Evolutionary conservation across 2,113 vertebrate species (phyloP).

Genomic region (Athene noctua): DNA sequence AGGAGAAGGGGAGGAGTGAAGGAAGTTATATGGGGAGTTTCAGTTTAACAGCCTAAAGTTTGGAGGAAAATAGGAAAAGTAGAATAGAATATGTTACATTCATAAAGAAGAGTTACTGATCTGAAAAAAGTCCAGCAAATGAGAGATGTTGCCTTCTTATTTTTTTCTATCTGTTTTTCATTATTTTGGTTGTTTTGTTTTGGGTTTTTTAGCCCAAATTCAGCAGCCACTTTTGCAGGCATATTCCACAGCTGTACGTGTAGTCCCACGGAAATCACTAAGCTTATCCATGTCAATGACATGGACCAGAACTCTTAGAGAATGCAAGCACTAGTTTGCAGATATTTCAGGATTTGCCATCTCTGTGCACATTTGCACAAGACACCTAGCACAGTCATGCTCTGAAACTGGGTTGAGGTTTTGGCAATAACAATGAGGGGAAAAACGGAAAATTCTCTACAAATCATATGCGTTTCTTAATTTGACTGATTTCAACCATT

Average conservation of each 20-base stretch:
- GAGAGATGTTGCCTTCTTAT: not conserved
- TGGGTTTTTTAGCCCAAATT: not conserved
- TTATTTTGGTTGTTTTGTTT: not conserved
- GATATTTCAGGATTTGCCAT: not conserved
- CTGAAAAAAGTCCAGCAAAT: not conserved
- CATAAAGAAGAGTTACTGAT: not conserved
- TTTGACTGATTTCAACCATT: not conserved
- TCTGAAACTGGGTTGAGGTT: not conserved
- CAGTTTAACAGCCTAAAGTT: not conserved
- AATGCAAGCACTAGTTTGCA: not conserved
- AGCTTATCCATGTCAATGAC: not conserved
- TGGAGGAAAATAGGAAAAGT: not conserved
- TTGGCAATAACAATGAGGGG: not conserved
- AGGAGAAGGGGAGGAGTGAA: not conserved
- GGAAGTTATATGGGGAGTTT: not conserved
- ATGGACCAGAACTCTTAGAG: not conserved
- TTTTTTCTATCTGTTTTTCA: not conserved
- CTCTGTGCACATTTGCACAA: not conserved
- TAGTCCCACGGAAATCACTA: not conserved
- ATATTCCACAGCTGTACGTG: not conserved
- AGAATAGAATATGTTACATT: not conserved
- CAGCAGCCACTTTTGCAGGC: not conserved
- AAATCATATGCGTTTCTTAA: accelerated
- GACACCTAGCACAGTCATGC: not conserved
- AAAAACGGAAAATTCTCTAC: not conserved